A percentile compares a stretch with the other conserved stretches of the same genome.
Conservation (phyloP, 2,797 vertebrate species). For the Rhabdomys pumilio region DNA sequence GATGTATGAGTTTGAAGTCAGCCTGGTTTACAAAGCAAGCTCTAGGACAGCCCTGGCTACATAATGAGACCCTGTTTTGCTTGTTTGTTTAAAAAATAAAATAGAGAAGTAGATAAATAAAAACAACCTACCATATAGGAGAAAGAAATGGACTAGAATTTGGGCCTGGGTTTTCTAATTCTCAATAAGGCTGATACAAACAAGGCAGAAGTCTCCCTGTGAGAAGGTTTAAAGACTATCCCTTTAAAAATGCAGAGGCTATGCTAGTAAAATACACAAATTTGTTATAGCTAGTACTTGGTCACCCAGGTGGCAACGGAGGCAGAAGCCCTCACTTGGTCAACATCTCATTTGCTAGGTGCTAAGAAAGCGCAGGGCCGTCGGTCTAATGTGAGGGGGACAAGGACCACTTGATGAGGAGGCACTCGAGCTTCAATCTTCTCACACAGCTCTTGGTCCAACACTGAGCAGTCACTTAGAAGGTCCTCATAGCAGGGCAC, state of each 20-base stretch:
- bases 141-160: background rate
- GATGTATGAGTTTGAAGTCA: background rate
- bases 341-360: background rate
- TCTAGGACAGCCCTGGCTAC: background rate
- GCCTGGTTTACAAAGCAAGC: background rate
- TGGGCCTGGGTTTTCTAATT: background rate
- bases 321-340: background rate
- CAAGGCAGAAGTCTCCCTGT: background rate
- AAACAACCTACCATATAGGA: background rate
- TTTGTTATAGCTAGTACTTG: background rate
- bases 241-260: background rate
- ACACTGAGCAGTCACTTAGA: background rate
- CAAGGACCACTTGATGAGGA: background rate
- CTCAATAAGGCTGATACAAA: background rate
- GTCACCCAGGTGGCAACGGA: background rate
- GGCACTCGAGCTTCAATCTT: background rate
- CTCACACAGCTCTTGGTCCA: background rate
- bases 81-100: background rate
- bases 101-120: background rate
- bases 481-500: background rate
- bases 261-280: background rate
- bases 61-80: background rate
- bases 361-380: background rate
- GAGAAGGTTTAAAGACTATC: background rate
- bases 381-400: background rate